Evolutionary conservation across 2,113 vertebrate species (phyloP).

Genomic region (Columbina picui): DNA sequence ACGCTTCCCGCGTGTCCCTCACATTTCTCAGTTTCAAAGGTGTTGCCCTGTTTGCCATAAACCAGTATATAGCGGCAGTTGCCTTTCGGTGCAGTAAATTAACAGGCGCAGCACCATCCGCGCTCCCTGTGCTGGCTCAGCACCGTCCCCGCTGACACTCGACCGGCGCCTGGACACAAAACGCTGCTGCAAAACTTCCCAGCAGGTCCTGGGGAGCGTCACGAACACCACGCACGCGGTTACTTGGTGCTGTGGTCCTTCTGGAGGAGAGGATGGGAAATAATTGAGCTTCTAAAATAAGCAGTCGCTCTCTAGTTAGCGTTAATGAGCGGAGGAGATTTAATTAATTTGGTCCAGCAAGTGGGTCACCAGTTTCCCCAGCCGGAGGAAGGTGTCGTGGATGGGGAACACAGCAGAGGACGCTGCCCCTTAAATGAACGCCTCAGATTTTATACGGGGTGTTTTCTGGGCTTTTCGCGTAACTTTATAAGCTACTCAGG

Average conservation of each 20-base stretch:
- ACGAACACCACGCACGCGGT: accelerated
- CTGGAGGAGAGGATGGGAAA: slow-evolving; percentile 8
- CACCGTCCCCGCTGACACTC: accelerated
- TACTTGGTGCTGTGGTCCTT: not conserved
- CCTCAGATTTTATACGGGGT: not conserved
- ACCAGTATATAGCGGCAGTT: not conserved
- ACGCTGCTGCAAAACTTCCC: not conserved
- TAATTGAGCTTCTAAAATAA: slow-evolving; percentile 63
- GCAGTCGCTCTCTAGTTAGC: not conserved
- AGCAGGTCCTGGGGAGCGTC: not conserved
- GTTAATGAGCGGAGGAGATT: slow-evolving; percentile 33
- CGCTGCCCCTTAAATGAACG: not conserved
- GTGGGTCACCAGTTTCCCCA: slow-evolving; percentile 14
- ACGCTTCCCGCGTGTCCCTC: not conserved
- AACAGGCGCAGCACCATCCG: not conserved
- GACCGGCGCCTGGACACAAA: not conserved
- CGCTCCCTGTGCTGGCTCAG: not conserved
- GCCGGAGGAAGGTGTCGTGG: not conserved
- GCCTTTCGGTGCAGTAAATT: not conserved
- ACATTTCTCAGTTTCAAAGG: slow-evolving; percentile 4
- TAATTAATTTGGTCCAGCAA: slow-evolving; percentile 57
- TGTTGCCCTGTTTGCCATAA: slow-evolving; percentile 9
- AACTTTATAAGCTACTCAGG: not conserved
- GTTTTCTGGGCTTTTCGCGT: not conserved
- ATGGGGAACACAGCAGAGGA: not conserved